Evolutionary conservation across 2,113 vertebrate species (phyloP).

Genomic region (Lepus americanus): DNA sequence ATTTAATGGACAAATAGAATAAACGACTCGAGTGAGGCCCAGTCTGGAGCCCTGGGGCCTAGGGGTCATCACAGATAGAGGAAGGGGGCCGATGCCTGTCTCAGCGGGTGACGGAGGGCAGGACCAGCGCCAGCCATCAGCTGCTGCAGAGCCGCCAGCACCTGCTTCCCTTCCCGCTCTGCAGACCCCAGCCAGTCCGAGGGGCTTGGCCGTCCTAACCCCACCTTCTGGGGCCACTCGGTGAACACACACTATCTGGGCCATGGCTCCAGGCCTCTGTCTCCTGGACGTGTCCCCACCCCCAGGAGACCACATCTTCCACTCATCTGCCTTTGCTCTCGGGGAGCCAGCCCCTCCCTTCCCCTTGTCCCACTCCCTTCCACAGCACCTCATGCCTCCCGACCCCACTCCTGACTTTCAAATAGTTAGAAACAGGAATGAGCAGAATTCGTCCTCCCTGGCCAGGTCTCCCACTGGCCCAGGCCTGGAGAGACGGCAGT

Average conservation of each 20-base stretch:
- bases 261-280: not conserved
- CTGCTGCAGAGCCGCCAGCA: not conserved
- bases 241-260: not conserved
- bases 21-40: conserved; percentile 75
- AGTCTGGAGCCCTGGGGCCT: conserved; percentile 58
- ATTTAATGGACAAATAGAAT: conserved; percentile 79
- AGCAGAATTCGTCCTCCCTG: not conserved
- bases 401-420: not conserved
- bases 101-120: not conserved
- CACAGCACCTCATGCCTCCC: not conserved
- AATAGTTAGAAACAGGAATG: not conserved
- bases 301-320: not conserved
- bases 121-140: not conserved
- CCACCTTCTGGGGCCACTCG: not conserved
- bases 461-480: not conserved
- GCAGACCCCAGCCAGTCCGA: not conserved
- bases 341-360: not conserved
- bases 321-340: not conserved
- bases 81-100: not conserved
- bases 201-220: not conserved
- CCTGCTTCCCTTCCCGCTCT: not conserved
- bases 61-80: not conserved
- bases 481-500: not conserved
- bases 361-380: not conserved
- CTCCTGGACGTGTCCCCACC: not conserved